These are phyloP conservation scores for Nemotelus pantherinus DNA, from an alignment of 2,888 invertebrate species.

Conservation along the genomic window DNA sequence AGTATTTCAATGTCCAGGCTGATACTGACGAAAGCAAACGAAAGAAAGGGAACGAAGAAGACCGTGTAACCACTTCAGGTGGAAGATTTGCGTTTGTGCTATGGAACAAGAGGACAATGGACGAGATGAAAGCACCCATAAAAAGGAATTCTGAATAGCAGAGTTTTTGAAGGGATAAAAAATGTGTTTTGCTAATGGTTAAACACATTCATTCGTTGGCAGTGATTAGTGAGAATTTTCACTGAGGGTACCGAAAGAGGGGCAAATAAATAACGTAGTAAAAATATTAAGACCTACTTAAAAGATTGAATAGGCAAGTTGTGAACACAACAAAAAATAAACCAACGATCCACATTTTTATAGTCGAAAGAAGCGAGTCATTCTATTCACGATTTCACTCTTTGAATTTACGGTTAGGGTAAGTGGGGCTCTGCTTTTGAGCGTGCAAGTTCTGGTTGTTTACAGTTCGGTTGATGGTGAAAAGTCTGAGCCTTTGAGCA, in stretches of 20 bases:
- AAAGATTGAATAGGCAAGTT: not conserved
- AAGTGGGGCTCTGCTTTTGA: not conserved
- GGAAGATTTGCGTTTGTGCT: constrained; percentile 36
- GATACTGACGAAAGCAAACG: not conserved
- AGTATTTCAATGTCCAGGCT: constrained; percentile 30
- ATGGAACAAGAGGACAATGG: constrained; percentile 38
- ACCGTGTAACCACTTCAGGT: constrained; percentile 34
- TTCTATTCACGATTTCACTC: constrained; percentile 6
- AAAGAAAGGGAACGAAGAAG: no score
- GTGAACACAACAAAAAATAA: not conserved
- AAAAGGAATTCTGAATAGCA: constrained; percentile 32
- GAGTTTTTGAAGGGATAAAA: constrained; percentile 27
- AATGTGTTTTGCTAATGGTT: constrained; percentile 42
- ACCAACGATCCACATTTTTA: constrained; percentile 17
- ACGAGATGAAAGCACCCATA: constrained; percentile 31
- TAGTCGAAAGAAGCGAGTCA: constrained; percentile 11
- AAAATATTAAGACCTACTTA: constrained; percentile 33
- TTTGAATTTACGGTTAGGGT: not conserved
- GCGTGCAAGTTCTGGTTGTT: not conserved
- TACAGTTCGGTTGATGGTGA: not conserved
- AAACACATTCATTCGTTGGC: constrained; percentile 22
- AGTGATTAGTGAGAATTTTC: constrained; percentile 34
- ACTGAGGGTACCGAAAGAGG: not conserved
- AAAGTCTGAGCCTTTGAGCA: no score
- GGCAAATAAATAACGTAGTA: constrained; percentile 20